Evolutionary conservation across 2,888 invertebrate species (phyloP), one percentile per base, ranked within the genome.

Genomic region (Omphaloscelis lunosa): DNA sequence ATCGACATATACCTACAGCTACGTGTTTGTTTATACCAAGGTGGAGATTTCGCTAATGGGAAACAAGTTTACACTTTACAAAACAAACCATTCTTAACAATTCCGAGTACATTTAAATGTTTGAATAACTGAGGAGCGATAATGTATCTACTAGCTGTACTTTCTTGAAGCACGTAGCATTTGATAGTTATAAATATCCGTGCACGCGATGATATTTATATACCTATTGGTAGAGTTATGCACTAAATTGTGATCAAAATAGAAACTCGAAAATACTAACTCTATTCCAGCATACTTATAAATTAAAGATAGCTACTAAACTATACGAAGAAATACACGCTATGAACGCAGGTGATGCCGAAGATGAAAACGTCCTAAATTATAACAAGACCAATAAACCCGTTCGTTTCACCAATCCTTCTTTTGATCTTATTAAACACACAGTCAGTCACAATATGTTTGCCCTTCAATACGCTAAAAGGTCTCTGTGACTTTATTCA

Each of bases 401-500:
- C 76, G 86, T 82, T 72, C 59, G 62, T 65, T 61, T 65, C 56
- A 66, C 71, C 80, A 66, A 85, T 86, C 58, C 87, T 74, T 65
- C 72, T 85, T 87, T 83, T 82, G 73, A 76, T 87, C 77, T 78
- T 75, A 80, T 77, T 85, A 73, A 66, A 66, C 68, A 73, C 59
- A 73, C 81, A 75, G 70, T 76, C 74, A 65, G 74, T 75, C 69
- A 74, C 79, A 87, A 85, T 75, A 59, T 75, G 69, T 76, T 72
- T 83, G 72, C 79, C 86, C 82, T 86, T 82, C 82, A 82, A 87
- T 87, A 67, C 68, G 70, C 79, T 74, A 77, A 86, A 87, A 84
- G 86, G 86, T 87, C 82, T 79, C 75, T 29, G 74, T 85, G 86
- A 87, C 82, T 81, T 87, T 84, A 87, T 79, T 72, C 68, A 79